Evolutionary conservation across 2,888 invertebrate genomes (phyloP).

Genomic region (Drosophila meridiana): DNA sequence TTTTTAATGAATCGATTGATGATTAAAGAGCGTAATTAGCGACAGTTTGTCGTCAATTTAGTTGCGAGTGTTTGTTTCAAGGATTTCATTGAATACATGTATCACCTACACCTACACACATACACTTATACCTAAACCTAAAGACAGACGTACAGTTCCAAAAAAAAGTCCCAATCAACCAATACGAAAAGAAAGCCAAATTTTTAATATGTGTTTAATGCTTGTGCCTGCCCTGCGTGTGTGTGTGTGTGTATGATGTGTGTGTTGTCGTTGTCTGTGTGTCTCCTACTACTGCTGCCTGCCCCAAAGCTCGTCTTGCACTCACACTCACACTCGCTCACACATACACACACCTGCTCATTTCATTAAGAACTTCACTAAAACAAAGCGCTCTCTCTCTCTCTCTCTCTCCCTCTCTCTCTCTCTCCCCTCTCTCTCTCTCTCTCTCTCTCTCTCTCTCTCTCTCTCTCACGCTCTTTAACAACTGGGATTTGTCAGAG

Average conservation of each 20-base stretch:
- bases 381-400: conserved; percentile 15
- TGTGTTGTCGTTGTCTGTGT: conserved; percentile 5
- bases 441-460: conserved; percentile 1
- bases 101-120: neutral
- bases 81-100: conserved; percentile 1
- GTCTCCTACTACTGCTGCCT: conserved; percentile 38
- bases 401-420: neutral
- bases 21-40: conserved; percentile 41
- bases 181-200: conserved; percentile 39
- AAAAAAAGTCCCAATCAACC: conserved; percentile 64
- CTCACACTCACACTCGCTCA: conserved; percentile 17
- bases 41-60: conserved; percentile 11
- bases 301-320: conserved; percentile 37
- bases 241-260: neutral
- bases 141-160: conserved; percentile 17
- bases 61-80: conserved; percentile 23
- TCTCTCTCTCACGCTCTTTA: conserved; percentile 17
- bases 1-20: conserved; percentile 21
- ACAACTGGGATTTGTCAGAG: conserved; percentile 4
- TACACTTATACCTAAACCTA: neutral
- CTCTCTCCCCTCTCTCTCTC: conserved; percentile 22
- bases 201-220: conserved; percentile 21
- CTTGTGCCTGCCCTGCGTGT: conserved; percentile 37
- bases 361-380: conserved; percentile 11
- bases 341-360: conserved; percentile 14